Percentiles rank a stretch among this genome's conserved stretches.
Conservation (phyloP, 2,113 vertebrate species). For the Nerophis lumbriciformis region DNA sequence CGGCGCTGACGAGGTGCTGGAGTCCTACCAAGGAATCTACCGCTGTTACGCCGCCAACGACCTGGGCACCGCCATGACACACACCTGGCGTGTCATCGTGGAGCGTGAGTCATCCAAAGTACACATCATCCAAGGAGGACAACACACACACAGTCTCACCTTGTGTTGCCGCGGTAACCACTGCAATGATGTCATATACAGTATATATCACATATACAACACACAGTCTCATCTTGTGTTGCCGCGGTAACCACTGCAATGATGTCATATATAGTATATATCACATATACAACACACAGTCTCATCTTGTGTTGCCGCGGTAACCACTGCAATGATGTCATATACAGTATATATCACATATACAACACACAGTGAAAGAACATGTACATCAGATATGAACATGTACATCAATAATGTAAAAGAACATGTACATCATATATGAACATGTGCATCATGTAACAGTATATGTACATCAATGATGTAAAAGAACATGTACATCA, state of each 20-base stretch:
- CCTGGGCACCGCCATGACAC: constrained; percentile 79
- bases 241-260: constrained; percentile 65
- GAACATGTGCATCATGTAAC: too few relatives aligned
- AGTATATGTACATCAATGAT: too few relatives aligned
- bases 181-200: constrained; percentile 61
- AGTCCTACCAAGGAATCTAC: constrained; percentile 71
- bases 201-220: constrained; percentile 1
- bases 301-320: constrained; percentile 61
- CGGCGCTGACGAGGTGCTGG: constrained; percentile 38
- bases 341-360: not conserved
- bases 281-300: constrained; percentile 5
- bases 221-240: constrained; percentile 52
- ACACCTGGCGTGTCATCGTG: constrained; percentile 66
- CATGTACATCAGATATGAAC: too few relatives aligned
- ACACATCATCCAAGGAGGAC: too few relatives aligned
- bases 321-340: constrained; percentile 70
- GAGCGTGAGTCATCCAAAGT: constrained; percentile 70
- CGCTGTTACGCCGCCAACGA: constrained; percentile 80
- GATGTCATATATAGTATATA: constrained; percentile 48
- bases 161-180: constrained; percentile 67
- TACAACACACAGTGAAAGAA: not conserved
- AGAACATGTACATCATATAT: too few relatives aligned
- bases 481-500: too few relatives aligned
- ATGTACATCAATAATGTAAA: too few relatives aligned
- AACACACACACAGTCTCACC: constrained; percentile 25